phyloP scores from a whole-genome alignment of 2,888 invertebrate genomes.

The Agelastica alni region DNA sequence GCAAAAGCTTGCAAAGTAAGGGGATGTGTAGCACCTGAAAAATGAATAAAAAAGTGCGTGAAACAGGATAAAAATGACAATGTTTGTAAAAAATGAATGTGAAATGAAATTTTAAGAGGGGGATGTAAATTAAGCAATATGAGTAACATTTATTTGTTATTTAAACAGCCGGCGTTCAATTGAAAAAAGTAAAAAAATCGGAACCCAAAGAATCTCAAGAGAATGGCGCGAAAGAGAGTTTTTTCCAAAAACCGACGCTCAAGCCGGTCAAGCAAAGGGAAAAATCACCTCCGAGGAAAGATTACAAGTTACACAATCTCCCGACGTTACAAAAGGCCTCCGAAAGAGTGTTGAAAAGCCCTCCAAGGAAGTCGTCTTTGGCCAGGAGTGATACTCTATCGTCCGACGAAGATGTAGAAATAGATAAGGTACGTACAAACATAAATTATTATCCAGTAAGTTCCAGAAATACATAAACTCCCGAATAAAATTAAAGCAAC shows the following conservation, averaged over 20 bases:
- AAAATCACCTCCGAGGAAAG: conserved; percentile 51
- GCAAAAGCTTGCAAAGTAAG: too few species aligned
- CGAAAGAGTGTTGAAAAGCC: conserved; percentile 48
- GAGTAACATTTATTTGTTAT: too few species aligned
- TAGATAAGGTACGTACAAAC: conserved; percentile 44
- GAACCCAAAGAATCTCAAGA: conserved; percentile 48
- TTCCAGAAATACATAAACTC: too few species aligned
- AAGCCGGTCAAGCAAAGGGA: conserved; percentile 53
- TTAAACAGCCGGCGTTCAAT: conserved; percentile 45
- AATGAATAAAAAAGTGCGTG: too few species aligned
- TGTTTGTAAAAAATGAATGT: too few species aligned
- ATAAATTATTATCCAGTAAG: too few species aligned
- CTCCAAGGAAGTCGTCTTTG: conserved; percentile 39
- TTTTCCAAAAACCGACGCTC: conserved; percentile 51
- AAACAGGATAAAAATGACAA: too few species aligned
- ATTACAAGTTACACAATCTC: conserved; percentile 42
- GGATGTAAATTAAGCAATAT: too few species aligned
- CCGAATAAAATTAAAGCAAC: too few species aligned
- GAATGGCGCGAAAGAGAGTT: conserved; percentile 51
- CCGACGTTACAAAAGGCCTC: conserved; percentile 51
- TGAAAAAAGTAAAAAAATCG: conserved; percentile 44
- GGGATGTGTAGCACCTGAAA: too few species aligned
- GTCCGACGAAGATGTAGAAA: conserved; percentile 34
- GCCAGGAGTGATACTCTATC: conserved; percentile 31
- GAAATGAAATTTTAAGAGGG: too few species aligned